Conservation (phyloP, 1,140 invertebrate genomes). For the Drosophila sp. region DNA sequence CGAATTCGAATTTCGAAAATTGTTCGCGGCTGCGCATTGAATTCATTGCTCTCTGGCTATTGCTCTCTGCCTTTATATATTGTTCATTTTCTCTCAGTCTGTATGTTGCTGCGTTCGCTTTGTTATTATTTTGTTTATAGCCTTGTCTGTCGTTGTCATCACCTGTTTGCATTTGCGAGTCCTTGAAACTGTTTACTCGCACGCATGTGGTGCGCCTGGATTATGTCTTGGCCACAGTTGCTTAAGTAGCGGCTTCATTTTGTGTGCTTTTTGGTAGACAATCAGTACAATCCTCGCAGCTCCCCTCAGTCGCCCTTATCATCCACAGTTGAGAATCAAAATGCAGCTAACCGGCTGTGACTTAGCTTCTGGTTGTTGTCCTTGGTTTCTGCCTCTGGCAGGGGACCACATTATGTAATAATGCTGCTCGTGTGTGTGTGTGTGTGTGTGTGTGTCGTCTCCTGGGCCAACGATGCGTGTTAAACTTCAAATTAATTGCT, state of each 20-base stretch:
- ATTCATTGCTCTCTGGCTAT: neutral
- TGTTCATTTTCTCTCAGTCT: slow-evolving; percentile 2
- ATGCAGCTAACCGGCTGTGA: slow-evolving; percentile 26
- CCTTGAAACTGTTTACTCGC: slow-evolving; percentile 64
- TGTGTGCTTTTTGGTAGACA: slow-evolving; percentile 26
- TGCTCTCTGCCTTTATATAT: neutral
- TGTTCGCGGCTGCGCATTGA: slow-evolving; percentile 48
- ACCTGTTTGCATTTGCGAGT: slow-evolving; percentile 82
- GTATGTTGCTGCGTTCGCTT: slow-evolving; percentile 51
- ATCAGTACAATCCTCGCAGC: neutral
- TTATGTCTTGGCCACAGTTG: slow-evolving; percentile 53
- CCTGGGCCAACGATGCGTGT: slow-evolving; percentile 44
- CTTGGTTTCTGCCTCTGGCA: slow-evolving; percentile 9
- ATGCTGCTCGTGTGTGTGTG: slow-evolving; percentile 43
- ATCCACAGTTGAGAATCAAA: neutral
- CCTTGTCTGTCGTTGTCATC: slow-evolving; percentile 63
- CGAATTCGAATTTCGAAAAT: slow-evolving; percentile 36
- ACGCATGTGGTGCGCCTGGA: slow-evolving; percentile 48
- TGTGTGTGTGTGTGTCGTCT: slow-evolving; percentile 15
- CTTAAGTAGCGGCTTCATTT: slow-evolving; percentile 34
- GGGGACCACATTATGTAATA: slow-evolving; percentile 66
- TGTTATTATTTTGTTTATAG: slow-evolving; percentile 82
- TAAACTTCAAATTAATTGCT: slow-evolving; percentile 80
- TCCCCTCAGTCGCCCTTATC: neutral
- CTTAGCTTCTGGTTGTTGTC: no score